Evolutionary conservation across 2,113 vertebrate species (phyloP), one percentile per base, ranked within the genome.

Genomic region (Lathamus discolor): DNA sequence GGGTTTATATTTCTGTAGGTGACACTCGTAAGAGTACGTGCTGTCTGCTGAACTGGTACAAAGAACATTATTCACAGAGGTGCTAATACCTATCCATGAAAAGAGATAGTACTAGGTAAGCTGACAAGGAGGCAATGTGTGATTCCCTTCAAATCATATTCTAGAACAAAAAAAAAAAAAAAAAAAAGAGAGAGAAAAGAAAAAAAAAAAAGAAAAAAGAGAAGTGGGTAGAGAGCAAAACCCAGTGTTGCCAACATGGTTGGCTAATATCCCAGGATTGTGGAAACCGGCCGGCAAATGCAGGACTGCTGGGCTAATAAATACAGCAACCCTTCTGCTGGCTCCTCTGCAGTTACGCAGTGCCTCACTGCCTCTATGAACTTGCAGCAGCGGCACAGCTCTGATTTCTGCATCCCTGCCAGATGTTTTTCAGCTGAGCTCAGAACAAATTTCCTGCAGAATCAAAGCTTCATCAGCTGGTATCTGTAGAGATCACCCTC

Each of bases 401-500:
- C 80, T 33, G 28, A 67, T 48, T 91, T 31, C 91, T 93, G 74
- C 91, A 88, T 61, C 83, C 66, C 73, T 92, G 75, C 73, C 95
- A 97, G 95, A 90, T 92, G 72, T 86, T 94, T 88, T 94, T 92
- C 82, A 96, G 67, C 70, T 91, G 82, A 91, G 69, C 62, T 92
- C 78, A 69, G 80, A 96, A 90, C 25, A 86, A 81, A 88, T 52
- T 82, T 96, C 73, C 68, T 87, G 62, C 69, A 93, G 83, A 92
- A 95, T 84, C 83, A 88, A 94, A 91, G 74, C 72, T 68, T 93
- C 88, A 92, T 96, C 79, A 83, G 90, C 76, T 83, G 64, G 43
- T 86, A 92, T 86, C 69, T 94, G 76, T 13, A 78, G 80, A 92
- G 61, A 93, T 51, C 76, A 75, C 69, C 31, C 69, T 86, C 62